Base-by-base conservation (phyloP, 1,140 invertebrate species). In the Ceratitis capitata region DNA sequence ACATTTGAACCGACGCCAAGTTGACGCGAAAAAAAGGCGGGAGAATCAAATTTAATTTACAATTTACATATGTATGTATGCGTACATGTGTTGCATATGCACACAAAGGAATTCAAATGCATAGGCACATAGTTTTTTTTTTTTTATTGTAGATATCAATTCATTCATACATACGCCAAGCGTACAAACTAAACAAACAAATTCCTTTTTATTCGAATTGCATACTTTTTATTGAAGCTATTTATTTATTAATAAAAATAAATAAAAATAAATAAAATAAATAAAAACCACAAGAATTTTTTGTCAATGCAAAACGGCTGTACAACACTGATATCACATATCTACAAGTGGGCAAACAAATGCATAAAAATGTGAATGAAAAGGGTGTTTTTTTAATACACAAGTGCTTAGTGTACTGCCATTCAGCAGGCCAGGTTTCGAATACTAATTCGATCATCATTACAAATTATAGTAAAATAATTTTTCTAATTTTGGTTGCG, bases 221-320 rank as follows among this genome's bases (percentile, higher is more conserved):
- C 32, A 19, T 29, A 19, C 51, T 64, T 32, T 29, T 69, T 29
- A 69, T 69, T 39, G 61, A 69, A 39, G 10, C 14, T 35, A 19
- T 69, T 39, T 35, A 19, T 69, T 39, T 69, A 39, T 69, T 39
- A 35, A 69, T 69, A 69, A 47, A 47, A 47, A 47, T n/a, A n/a
- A n/a, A n/a, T n/a, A n/a, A n/a, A n/a, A n/a, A n/a, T n/a, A n/a
- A n/a, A n/a, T n/a, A n/a, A n/a, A n/a, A 47, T 6, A 47, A 47
- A 56, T 56, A 56, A 69, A 69, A 69, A 69, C 61, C 61, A n/a
- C 61, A 69, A 69, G 61, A 69, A 69, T 69, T 69, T n/a, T 69
- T 19, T 35, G 14, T 14, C 26, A 53, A 53, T 53, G n/a, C 58
- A 29, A 69, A 35, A 29, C 61, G 32, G 32, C 16, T 69, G 58